These are phyloP conservation scores for Poecilia wingei DNA, from an alignment of 2,797 vertebrate species.

Conservation along the genomic window DNA sequence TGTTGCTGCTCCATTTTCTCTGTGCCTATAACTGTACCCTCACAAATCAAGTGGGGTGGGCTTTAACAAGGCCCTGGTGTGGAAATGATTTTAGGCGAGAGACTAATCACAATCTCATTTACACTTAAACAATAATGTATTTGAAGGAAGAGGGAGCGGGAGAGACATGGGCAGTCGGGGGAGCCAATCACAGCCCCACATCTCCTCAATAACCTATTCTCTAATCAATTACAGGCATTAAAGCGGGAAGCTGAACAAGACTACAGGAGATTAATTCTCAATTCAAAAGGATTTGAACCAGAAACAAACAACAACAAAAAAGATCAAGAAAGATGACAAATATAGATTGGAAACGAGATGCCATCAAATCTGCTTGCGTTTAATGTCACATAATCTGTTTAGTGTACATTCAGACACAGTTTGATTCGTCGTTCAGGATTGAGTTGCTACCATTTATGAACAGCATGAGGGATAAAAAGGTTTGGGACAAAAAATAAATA, in stretches of 20 bases:
- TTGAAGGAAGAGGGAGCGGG: conserved; percentile 67
- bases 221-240: conserved; percentile 75
- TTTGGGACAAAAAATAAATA: background rate
- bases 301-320: conserved; percentile 8
- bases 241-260: conserved; percentile 41
- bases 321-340: conserved; percentile 26
- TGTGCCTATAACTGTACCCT: conserved; percentile 65
- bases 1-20: conserved; percentile 53
- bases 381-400: conserved; percentile 6
- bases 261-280: conserved; percentile 22
- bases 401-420: conserved; percentile 1
- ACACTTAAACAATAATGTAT: conserved; percentile 74
- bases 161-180: conserved; percentile 39
- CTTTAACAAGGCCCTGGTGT: conserved; percentile 46
- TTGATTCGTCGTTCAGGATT: background rate
- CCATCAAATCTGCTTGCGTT: conserved; percentile 19
- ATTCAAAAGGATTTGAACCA: conserved; percentile 28
- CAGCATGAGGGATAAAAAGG: background rate
- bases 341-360: conserved; percentile 12
- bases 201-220: conserved; percentile 62
- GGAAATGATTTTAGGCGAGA: conserved; percentile 56
- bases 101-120: conserved; percentile 82
- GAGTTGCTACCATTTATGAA: background rate
- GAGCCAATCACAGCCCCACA: conserved; percentile 53
- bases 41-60: conserved; percentile 58